phyloP scores from a whole-genome alignment of 2,888 invertebrate genomes.

The Lepidocyrtinus sp. region DNA sequence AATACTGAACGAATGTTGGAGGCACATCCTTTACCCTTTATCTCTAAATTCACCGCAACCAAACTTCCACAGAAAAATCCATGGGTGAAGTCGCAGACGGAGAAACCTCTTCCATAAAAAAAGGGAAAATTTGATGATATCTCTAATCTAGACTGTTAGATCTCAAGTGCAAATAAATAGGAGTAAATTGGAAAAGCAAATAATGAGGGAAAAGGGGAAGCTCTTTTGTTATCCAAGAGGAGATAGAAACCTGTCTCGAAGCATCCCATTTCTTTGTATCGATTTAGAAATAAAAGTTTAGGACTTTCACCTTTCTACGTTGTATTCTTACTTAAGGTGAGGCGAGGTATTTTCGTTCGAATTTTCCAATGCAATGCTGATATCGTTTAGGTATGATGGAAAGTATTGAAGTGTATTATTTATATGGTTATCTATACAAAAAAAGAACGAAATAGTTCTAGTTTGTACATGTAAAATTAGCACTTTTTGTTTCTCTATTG shows the following conservation, averaged over 20 bases:
- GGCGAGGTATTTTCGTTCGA: no score
- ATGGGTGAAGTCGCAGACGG: background rate
- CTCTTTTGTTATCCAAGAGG: constrained; percentile 20
- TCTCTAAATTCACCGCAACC: background rate
- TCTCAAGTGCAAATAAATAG: constrained; percentile 34
- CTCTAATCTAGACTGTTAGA: constrained; percentile 13
- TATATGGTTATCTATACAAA: no score
- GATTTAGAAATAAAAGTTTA: constrained; percentile 17
- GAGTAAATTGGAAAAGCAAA: constrained; percentile 33
- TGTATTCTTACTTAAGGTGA: background rate
- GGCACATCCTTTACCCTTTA: background rate
- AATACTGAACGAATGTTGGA: background rate
- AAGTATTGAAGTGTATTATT: no score
- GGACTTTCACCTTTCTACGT: background rate
- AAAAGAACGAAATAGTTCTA: no score
- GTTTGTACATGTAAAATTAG: no score
- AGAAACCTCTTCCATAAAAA: background rate
- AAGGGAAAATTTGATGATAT: background rate
- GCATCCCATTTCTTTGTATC: background rate
- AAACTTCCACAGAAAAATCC: background rate
- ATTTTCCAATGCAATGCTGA: no score
- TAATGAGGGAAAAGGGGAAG: constrained; percentile 39
- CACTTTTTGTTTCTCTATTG: no score
- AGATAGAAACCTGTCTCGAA: background rate
- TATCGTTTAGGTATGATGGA: no score